Base-by-base conservation (phyloP, 2,888 invertebrate genomes). In the Lycaena phlaeas region DNA sequence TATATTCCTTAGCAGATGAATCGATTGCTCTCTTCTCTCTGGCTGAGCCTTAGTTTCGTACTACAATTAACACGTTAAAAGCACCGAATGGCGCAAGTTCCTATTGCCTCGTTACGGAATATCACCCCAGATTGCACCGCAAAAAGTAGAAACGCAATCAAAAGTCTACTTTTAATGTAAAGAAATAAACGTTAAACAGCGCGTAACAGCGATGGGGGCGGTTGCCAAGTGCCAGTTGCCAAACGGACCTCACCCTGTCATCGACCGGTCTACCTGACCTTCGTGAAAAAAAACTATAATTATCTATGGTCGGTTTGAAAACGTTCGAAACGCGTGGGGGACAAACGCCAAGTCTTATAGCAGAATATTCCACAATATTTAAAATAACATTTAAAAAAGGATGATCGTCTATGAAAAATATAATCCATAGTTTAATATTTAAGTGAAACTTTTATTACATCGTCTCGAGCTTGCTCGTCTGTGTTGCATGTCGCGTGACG, bases 121-220 rank as follows among this genome's bases (percentile, higher is more conserved):
- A 22, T 22, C 27, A 27, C 27, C 34, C 34, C 22, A 34, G 34
- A 34, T 34, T 34, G 34, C 5, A 9, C 26, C 26, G n/a, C 27
- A 41, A 44, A 45, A 40, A 45, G 43, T 43, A 26, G 30, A 43
- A 43, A 43, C 36, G 48, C 48, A 44, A 50, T 48, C 44, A 50
- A 48, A 51, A 47, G 44, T 34, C 34, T 46, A 42, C 51, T 51
- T 46, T 54, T 52, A 56, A 54, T 50, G 48, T 47, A 40, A 45
- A 50, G 51, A 50, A 46, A 58, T 56, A 56, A 58, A 51, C 55
- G 54, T 60, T 60, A 52, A 48, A 37, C 34, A 42, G 41, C 36
- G 44, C 42, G 48, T 48, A 43, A 46, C 51, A 40, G 48, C 25
- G 36, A 39, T 44, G 47, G 22, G 22, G 22, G 31, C 27, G 43